Evolutionary conservation across 2,888 invertebrate genomes (phyloP), one percentile per base, ranked within the genome.

Genomic region (Rosalia funebris): DNA sequence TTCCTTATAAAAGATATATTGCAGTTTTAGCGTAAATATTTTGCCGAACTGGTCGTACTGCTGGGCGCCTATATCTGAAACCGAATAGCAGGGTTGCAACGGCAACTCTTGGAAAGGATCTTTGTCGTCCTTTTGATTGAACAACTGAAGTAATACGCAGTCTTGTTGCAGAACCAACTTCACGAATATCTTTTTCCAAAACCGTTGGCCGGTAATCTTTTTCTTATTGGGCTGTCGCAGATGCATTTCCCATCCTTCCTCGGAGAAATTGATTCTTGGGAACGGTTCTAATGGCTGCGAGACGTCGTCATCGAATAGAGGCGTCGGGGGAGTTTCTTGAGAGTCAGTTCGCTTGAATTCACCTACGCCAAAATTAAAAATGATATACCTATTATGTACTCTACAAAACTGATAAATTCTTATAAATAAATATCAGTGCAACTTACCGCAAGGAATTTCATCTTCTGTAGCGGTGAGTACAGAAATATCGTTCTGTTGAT

Each of bases 11-110:
- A 98, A 96, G 56, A 98, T 93, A 79, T 97, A 98, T 81, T 98
- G 98, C 69, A 97, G 83, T 79, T 92, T 98, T 57, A 98, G 89
- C 0, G 99, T 99, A 84, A 99, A 98, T 73, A 99, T 98, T 84
- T 99, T 99, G 20, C 98, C 98, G 80, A 93, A 99, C 81, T 97
- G 95, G 83, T 99, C 99, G 79, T 95, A 98, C 81, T 98, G 98
- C 83, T 99, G 99, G 31, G 96, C 94, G 47, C 92, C 93, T 45
- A 96, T 91, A 63, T 96, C 96, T 1, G 96, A 97, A 42, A 97
- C 91, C 1, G 96, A 96, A 82, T 98, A 98, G 79, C 95, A 96
- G 1, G 96, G 91, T 81, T 96, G 94, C 67, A 97, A 83, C 0
- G 96, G 96, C 69, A 98, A 84, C 83, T 98, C 98, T 82, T 98